These are phyloP conservation scores for Mugil cephalus DNA, from an alignment of 2,113 vertebrate genomes.

Conservation along the genomic window DNA sequence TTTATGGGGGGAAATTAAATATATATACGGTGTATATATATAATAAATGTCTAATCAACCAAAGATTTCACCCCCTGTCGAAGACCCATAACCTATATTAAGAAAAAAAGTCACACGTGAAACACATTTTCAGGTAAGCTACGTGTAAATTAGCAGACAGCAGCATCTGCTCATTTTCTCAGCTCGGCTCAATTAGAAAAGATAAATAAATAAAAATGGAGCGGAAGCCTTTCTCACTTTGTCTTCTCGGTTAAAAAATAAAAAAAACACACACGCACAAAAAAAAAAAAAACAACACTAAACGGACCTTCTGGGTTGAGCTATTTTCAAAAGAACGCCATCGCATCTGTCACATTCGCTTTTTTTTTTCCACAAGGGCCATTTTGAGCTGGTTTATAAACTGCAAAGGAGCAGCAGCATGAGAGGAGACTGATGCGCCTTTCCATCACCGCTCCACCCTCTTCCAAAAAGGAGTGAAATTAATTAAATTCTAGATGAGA, in stretches of 20 bases:
- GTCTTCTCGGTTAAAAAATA: conserved; percentile 8
- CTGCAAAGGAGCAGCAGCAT: conserved; percentile 52
- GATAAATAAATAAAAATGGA: too few relatives aligned
- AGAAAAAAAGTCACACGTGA: conserved; percentile 28
- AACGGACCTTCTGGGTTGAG: conserved; percentile 16
- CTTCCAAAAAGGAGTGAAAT: conserved; percentile 78
- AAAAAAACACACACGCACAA: too few relatives aligned
- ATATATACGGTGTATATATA: too few relatives aligned
- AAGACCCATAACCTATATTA: conserved; percentile 30
- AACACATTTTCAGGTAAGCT: conserved; percentile 13
- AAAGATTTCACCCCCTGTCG: too few relatives aligned
- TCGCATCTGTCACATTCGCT: conserved; percentile 66
- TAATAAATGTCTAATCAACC: too few relatives aligned
- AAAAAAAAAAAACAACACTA: neutral
- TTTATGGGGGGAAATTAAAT: too few relatives aligned
- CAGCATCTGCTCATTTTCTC: conserved; percentile 25
- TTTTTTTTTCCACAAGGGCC: conserved; percentile 43
- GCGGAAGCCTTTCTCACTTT: conserved; percentile 32
- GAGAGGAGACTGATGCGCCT: conserved; percentile 61
- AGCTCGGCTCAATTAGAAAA: conserved; percentile 14
- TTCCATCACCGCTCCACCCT: conserved; percentile 72
- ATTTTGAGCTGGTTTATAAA: conserved; percentile 61
- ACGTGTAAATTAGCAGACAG: conserved; percentile 13
- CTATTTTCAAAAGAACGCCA: conserved; percentile 35
- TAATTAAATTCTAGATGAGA: conserved; percentile 86